A percentile compares a stretch with the other conserved stretches of the same genome.
These are phyloP conservation scores for Limosa lapponica DNA, from an alignment of 2,797 vertebrate species.

Conservation along the genomic window DNA sequence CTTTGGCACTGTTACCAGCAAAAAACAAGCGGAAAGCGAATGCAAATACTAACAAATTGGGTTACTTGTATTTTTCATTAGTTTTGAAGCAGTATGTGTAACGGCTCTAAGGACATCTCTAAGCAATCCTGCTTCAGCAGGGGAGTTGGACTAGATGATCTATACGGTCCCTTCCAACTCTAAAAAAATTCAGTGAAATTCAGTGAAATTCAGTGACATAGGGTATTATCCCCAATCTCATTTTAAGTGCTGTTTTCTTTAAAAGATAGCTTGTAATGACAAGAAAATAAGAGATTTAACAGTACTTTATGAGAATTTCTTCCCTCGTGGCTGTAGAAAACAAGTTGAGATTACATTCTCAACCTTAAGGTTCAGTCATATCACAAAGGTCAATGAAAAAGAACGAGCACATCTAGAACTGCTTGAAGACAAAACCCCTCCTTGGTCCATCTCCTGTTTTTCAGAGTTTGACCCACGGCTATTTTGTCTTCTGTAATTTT, in stretches of 20 bases:
- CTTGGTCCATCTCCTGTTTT: background rate
- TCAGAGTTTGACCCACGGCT: background rate
- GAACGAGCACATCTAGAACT: background rate
- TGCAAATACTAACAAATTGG: background rate
- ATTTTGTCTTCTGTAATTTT: background rate
- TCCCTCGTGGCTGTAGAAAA: background rate
- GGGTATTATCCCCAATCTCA: background rate
- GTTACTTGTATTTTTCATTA: background rate
- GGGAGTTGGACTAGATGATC: too few species aligned
- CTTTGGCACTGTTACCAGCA: background rate
- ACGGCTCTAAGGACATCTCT: background rate
- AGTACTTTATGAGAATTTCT: background rate
- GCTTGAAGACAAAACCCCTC: background rate
- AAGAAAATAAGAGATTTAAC: background rate
- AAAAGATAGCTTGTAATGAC: background rate
- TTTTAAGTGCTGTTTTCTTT: background rate
- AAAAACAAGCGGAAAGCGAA: background rate
- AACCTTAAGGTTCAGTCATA: background rate
- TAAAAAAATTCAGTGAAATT: too few species aligned
- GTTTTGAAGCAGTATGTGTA: background rate
- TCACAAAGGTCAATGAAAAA: background rate
- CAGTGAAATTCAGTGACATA: too few species aligned
- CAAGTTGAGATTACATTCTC: background rate
- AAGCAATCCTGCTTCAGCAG: too few species aligned
- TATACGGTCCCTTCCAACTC: too few species aligned